Conservation (phyloP, 2,113 vertebrate genomes). For the Hyperoodon ampullatus region DNA sequence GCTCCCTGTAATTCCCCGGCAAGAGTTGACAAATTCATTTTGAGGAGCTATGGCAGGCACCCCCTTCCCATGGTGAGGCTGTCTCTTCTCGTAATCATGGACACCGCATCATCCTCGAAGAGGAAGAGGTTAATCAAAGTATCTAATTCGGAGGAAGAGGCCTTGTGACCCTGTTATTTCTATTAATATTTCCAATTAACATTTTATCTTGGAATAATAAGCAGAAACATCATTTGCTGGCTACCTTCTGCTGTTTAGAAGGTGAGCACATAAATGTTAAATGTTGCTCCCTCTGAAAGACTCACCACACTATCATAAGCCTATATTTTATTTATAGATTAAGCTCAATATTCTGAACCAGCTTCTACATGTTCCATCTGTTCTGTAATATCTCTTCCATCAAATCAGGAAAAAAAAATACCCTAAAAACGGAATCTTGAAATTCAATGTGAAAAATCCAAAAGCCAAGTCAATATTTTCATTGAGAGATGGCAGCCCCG, state of each 20-base stretch:
- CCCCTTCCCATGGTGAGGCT: background rate
- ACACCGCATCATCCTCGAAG: conserved; percentile 26
- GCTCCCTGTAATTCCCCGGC: background rate
- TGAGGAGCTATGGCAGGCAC: conserved; percentile 7
- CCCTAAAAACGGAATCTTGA: conserved; percentile 54
- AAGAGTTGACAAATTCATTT: conserved; percentile 58
- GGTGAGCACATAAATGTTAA: conserved; percentile 69
- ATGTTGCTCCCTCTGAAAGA: conserved; percentile 61
- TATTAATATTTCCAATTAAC: conserved; percentile 82
- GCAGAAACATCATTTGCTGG: conserved; percentile 66
- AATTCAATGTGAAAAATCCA: conserved; percentile 21
- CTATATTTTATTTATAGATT: conserved; percentile 80
- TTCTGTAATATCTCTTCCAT: conserved; percentile 60
- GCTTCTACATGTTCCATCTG: conserved; percentile 50
- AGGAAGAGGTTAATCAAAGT: conserved; percentile 77
- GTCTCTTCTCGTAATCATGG: background rate
- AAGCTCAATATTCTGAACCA: conserved; percentile 63
- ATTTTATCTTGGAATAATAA: conserved; percentile 79
- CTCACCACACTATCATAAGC: conserved; percentile 57
- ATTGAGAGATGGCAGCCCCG: background rate
- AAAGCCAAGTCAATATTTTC: conserved; percentile 73
- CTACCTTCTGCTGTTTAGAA: conserved; percentile 72
- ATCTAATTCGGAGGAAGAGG: conserved; percentile 41
- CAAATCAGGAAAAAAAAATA: background rate
- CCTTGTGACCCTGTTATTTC: conserved; percentile 71